These are phyloP conservation scores for Seira ritae DNA, from an alignment of 2,888 invertebrate genomes.

Conservation along the genomic window DNA sequence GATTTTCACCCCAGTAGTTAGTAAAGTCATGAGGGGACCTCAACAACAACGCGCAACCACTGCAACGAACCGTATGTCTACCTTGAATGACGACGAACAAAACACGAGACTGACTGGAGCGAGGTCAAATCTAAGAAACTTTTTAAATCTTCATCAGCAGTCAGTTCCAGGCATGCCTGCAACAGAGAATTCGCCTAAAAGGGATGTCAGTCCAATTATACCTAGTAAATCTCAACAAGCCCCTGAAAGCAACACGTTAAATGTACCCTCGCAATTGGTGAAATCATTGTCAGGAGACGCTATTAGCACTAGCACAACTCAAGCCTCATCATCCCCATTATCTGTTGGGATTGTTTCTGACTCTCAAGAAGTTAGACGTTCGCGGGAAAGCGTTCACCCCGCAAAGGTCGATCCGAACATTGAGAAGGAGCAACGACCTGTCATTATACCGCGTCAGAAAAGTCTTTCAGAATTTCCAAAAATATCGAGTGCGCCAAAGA, in stretches of 20 bases:
- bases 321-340: not conserved
- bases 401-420: not conserved
- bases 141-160: constrained; percentile 67
- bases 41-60: constrained; percentile 83
- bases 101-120: constrained; percentile 64
- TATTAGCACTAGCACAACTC: constrained; percentile 23
- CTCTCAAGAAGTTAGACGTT: not conserved
- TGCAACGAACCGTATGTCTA: constrained; percentile 75
- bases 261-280: constrained; percentile 66
- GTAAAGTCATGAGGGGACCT: constrained; percentile 86
- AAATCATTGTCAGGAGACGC: constrained; percentile 72
- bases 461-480: constrained; percentile 71
- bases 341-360: not conserved
- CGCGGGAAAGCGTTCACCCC: not conserved
- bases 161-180: constrained; percentile 32
- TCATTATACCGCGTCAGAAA: constrained; percentile 68
- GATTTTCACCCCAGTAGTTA: constrained; percentile 77
- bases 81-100: constrained; percentile 58
- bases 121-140: constrained; percentile 66
- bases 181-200: constrained; percentile 25
- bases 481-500: constrained; percentile 37
- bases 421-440: constrained; percentile 30
- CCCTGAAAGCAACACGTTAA: constrained; percentile 44
- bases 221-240: constrained; percentile 41
- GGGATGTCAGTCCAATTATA: constrained; percentile 33